Evolutionary conservation across 2,113 vertebrate genomes (phyloP).

Genomic region (Pogona vitticeps): DNA sequence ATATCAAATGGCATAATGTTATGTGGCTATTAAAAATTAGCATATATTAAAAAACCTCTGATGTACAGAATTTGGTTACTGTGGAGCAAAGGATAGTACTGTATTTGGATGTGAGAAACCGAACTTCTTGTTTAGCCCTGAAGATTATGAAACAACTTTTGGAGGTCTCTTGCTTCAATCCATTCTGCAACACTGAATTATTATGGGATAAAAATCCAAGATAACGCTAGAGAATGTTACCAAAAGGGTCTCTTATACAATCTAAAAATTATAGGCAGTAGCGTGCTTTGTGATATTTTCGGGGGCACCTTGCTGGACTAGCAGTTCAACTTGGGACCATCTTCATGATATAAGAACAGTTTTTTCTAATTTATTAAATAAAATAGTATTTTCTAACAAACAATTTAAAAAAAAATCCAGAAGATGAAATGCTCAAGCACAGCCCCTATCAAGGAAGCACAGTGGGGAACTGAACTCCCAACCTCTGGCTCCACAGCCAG

Average conservation of each 20-base stretch:
- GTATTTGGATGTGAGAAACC: background rate
- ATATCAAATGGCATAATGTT: background rate
- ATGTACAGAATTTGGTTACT: background rate
- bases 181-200: background rate
- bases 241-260: too few relatives aligned
- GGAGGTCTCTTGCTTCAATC: background rate
- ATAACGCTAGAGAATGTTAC: too few relatives aligned
- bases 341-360: too few relatives aligned
- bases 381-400: background rate
- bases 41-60: background rate
- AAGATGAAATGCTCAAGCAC: background rate
- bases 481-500: too few relatives aligned
- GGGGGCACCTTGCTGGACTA: background rate
- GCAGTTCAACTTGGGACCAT: background rate
- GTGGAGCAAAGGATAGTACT: background rate
- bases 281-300: background rate
- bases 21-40: background rate
- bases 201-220: too few relatives aligned
- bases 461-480: too few relatives aligned
- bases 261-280: too few relatives aligned
- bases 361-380: background rate
- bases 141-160: background rate
- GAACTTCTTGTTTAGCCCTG: background rate
- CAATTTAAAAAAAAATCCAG: background rate
- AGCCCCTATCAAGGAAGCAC: too few relatives aligned